Conservation (phyloP, 1,140 invertebrate genomes). For the Dinoponera quadriceps region DNA sequence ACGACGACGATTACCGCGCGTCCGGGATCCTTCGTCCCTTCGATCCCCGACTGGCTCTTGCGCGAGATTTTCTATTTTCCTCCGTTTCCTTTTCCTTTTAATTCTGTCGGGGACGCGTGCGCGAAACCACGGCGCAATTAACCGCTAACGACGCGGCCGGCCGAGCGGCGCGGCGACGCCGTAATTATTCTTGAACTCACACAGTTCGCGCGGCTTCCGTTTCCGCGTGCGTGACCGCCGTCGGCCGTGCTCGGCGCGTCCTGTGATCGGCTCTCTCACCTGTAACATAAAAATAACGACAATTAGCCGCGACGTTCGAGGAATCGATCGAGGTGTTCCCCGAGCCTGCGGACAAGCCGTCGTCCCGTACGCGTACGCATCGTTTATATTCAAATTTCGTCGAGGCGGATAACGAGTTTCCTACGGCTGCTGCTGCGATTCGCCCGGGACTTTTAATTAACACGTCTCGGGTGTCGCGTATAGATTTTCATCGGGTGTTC, state of each 20-base stretch:
- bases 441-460: too few species aligned
- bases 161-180: not conserved
- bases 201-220: not conserved
- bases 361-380: too few species aligned
- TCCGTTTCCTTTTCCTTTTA: not conserved
- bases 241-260: not conserved
- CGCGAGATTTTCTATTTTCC: conserved; percentile 34
- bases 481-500: too few species aligned
- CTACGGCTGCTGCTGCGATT: too few species aligned
- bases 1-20: too few species aligned
- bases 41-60: too few species aligned
- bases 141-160: not conserved
- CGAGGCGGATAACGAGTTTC: too few species aligned
- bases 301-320: not conserved
- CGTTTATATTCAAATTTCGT: too few species aligned
- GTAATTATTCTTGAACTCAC: conserved; percentile 39
- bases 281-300: conserved; percentile 43
- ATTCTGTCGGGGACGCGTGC: conserved; percentile 13
- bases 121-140: not conserved
- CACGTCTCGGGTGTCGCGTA: too few species aligned
- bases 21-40: too few species aligned
- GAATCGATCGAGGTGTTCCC: too few species aligned
- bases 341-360: too few species aligned
- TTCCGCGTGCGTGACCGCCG: not conserved
- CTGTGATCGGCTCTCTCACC: conserved; percentile 12